Percentiles rank a stretch among this genome's conserved stretches.
These are phyloP conservation scores for Numida meleagris DNA, from an alignment of 2,113 vertebrate species.

Conservation along the genomic window DNA sequence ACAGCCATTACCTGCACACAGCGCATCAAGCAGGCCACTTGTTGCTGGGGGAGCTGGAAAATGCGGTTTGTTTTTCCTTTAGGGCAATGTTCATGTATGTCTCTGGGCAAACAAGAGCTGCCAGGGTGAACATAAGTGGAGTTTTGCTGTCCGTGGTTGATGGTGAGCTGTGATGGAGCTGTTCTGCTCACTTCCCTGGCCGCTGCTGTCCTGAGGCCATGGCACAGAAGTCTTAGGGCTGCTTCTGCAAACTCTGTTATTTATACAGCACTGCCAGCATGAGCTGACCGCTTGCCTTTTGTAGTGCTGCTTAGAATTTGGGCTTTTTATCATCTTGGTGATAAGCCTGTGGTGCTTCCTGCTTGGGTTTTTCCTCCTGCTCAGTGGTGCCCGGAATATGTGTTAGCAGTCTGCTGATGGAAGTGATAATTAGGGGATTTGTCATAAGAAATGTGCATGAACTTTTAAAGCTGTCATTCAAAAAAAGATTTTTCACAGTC, in stretches of 20 bases:
- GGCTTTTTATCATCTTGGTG: background rate
- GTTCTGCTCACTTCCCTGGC: background rate
- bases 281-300: background rate
- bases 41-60: background rate
- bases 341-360: conserved; percentile 24
- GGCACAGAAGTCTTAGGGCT: background rate
- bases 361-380: background rate
- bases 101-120: background rate
- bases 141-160: background rate
- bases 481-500: conserved; percentile 51
- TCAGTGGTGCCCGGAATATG: background rate
- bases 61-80: background rate
- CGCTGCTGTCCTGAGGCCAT: background rate
- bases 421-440: conserved; percentile 66
- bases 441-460: conserved; percentile 54
- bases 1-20: background rate
- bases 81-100: background rate
- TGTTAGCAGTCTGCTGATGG: conserved; percentile 46
- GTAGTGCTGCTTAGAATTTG: background rate
- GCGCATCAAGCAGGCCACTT: background rate
- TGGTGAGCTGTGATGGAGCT: background rate
- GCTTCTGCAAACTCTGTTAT: background rate
- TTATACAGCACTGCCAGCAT: background rate
- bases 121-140: background rate
- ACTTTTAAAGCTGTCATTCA: conserved; percentile 65